phyloP scores from a whole-genome alignment of 2,888 invertebrate genomes.

The Calephelis perditalis region DNA sequence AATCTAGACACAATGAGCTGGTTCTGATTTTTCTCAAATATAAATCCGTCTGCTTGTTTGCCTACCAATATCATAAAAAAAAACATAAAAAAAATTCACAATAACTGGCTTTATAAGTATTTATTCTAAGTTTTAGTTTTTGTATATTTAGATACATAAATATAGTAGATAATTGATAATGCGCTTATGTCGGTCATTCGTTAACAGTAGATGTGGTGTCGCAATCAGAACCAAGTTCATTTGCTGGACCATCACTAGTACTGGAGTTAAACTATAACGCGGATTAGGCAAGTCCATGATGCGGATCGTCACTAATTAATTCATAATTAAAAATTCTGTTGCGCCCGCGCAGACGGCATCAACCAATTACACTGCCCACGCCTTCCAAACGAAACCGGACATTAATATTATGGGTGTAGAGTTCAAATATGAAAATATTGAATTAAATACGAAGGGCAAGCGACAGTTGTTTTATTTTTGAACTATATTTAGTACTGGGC shows the following conservation, averaged over 20 bases:
- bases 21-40: too few species aligned
- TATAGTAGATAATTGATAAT: too few species aligned
- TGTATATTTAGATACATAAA: too few species aligned
- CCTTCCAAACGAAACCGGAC: slow-evolving; percentile 47
- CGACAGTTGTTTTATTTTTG: slow-evolving; percentile 76
- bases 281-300: slow-evolving; percentile 63
- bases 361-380: slow-evolving; percentile 61
- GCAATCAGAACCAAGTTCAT: not conserved
- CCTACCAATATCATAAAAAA: too few species aligned
- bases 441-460: slow-evolving; percentile 68
- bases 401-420: slow-evolving; percentile 44
- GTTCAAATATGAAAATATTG: slow-evolving; percentile 46
- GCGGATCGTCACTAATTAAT: slow-evolving; percentile 74
- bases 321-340: slow-evolving; percentile 78
- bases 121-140: too few species aligned
- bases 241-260: not conserved
- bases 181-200: too few species aligned
- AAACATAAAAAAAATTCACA: too few species aligned
- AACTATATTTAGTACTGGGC: slow-evolving; percentile 74
- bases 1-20: too few species aligned
- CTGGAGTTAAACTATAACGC: slow-evolving; percentile 20
- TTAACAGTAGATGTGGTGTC: not conserved
- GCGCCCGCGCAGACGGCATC: slow-evolving; percentile 65
- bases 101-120: too few species aligned
- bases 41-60: too few species aligned